Evolutionary conservation across 2,888 invertebrate genomes (phyloP), one percentile per base, ranked within the genome.

Genomic region (Lithophane leautieri): DNA sequence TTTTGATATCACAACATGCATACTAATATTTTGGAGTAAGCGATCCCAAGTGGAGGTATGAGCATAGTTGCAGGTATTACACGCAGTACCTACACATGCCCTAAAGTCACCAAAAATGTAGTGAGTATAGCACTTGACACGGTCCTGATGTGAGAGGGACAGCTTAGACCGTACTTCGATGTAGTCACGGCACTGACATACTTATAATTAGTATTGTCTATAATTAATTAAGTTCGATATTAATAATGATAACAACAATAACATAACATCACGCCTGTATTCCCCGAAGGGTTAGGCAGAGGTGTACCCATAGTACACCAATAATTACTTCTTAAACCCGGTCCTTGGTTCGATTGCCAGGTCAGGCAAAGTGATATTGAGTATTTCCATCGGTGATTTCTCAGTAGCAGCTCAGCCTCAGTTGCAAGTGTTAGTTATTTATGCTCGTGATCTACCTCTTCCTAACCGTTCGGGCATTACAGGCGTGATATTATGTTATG

Each of bases 21-120:
- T 79, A 82, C 76, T 82, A 82, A 79, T 58, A 22, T 14, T 52
- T 25, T 42, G 60, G 44, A 42, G 76, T 58, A 52, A 50, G n/a
- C 47, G 52, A 68, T 52, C 61, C 42, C 14, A 50, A 62, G 42
- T 34, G 19, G n/a, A n/a, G n/a, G n/a, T 52, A 47, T 78, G 7
- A 52, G 70, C 34, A 34, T 22, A 42, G 56, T 3, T 58, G 16
- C 22, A 52, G 16, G 47, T 50, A 19, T 50, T 34, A 52, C 8
- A 58, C 16, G 12, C 22, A 11, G 11, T n/a, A 16, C 14, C 52
- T 52, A 52, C 52, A n/a, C 8, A 58, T 22, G 16, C 25, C 40
- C 16, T 34, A 11, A 44, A 12, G 3, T 25, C 19, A 54, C 0
- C 28, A 71, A 44, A 22, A 28, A 44, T 19, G 9, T 52, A n/a